These are phyloP conservation scores for Cataglyphis altisquamis DNA, from an alignment of 2,888 invertebrate genomes.

Conservation along the genomic window DNA sequence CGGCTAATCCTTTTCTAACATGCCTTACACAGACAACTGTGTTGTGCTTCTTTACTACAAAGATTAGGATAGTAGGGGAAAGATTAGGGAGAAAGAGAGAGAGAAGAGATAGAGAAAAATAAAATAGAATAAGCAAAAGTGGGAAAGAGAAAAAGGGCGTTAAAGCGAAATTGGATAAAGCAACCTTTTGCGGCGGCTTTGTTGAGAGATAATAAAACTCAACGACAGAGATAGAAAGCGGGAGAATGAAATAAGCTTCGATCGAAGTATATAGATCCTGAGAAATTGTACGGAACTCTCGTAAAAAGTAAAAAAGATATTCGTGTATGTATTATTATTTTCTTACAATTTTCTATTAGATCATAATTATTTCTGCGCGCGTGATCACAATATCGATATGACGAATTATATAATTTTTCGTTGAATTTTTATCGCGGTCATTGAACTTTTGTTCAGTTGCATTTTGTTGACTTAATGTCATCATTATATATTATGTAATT, in stretches of 20 bases:
- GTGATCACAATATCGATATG: background rate
- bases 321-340: background rate
- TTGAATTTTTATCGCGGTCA: conserved; percentile 4
- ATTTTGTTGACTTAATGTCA: background rate
- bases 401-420: conserved; percentile 16
- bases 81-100: background rate
- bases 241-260: background rate
- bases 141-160: background rate
- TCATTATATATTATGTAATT: background rate
- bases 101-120: background rate
- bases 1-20: conserved; percentile 11
- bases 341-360: background rate
- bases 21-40: background rate
- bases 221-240: background rate
- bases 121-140: background rate
- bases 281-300: background rate
- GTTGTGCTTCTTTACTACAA: background rate
- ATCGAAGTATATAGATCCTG: conserved; percentile 3
- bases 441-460: background rate
- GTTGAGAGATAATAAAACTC: background rate
- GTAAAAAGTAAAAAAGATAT: background rate
- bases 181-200: background rate
- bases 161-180: conserved; percentile 7
- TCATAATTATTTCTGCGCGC: background rate
- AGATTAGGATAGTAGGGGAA: background rate